phyloP scores from a whole-genome alignment of 2,888 invertebrate genomes.

The Rhagophthalmus giganteus region DNA sequence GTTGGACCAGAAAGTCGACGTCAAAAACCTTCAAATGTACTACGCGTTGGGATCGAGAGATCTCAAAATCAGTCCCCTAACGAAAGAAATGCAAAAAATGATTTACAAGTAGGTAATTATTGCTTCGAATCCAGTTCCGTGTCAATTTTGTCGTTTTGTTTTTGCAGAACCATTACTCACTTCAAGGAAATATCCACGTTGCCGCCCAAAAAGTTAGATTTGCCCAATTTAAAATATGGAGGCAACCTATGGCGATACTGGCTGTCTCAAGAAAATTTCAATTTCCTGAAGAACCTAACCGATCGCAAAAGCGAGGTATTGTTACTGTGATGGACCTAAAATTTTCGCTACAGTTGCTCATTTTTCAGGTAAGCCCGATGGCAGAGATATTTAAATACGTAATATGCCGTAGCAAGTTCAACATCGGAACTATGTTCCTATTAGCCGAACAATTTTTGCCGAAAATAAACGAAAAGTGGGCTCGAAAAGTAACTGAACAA shows the following conservation, averaged over 20 bases:
- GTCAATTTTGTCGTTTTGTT: conserved; percentile 28
- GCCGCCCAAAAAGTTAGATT: conserved; percentile 44
- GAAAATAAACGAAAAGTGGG: conserved; percentile 66
- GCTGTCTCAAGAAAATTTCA: conserved; percentile 64
- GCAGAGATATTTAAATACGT: conserved; percentile 65
- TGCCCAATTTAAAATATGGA: conserved; percentile 60
- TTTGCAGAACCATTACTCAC: conserved; percentile 53
- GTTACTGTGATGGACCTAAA: no score
- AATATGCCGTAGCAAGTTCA: conserved; percentile 65
- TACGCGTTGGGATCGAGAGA: conserved; percentile 79
- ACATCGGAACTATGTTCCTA: conserved; percentile 68
- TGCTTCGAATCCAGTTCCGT: no score
- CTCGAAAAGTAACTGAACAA: conserved; percentile 61
- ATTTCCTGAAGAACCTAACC: conserved; percentile 66
- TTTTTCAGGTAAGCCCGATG: conserved; percentile 56
- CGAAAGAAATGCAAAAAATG: conserved; percentile 65
- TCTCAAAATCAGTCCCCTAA: conserved; percentile 70
- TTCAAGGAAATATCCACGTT: conserved; percentile 47
- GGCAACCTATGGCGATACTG: conserved; percentile 73
- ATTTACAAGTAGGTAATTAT: conserved; percentile 59
- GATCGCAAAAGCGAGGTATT: conserved; percentile 63
- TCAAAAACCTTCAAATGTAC: conserved; percentile 71
- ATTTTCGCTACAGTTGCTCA: no score
- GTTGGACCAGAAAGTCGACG: conserved; percentile 64
- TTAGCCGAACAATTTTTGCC: conserved; percentile 70